A percentile compares a stretch with the other conserved stretches of the same genome.
Conservation (phyloP, 53 echinoderm and acorn worm genomes). For the Holothuria scabra region DNA sequence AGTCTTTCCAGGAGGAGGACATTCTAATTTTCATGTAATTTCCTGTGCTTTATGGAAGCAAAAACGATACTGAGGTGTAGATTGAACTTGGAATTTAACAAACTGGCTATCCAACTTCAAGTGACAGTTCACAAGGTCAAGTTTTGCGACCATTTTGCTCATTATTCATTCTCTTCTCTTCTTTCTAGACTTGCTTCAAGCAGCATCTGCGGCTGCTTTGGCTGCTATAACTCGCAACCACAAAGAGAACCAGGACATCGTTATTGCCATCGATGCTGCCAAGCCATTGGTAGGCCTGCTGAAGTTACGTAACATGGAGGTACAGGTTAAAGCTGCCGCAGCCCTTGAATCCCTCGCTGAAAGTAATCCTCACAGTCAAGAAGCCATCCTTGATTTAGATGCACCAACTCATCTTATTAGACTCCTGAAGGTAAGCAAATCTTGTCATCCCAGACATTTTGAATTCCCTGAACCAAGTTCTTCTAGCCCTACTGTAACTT, state of each 20-base stretch:
- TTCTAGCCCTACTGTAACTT: no score
- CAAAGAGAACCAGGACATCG: constrained; percentile 77
- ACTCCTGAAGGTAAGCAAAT: constrained; percentile 88
- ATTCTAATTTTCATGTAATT: no score
- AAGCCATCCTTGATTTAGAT: constrained; percentile 77
- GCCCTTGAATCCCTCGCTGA: constrained; percentile 90
- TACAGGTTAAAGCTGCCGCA: constrained; percentile 96
- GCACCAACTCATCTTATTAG: constrained; percentile 87
- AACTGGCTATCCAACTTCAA: no score
- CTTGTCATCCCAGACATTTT: no score
- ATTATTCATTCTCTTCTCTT: no score
- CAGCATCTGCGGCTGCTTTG: constrained; percentile 87
- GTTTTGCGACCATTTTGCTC: no score
- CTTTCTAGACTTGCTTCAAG: constrained; percentile 77
- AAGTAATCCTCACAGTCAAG: constrained; percentile 82
- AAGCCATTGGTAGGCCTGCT: constrained; percentile 84
- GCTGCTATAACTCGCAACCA: constrained; percentile 82
- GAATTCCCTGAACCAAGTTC: no score
- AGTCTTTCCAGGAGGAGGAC: no score
- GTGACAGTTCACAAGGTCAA: no score
- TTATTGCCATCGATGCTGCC: constrained; percentile 79
- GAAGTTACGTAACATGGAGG: constrained; percentile 86
- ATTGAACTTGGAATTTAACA: no score
- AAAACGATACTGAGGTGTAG: no score
- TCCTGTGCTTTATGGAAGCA: no score